These are phyloP conservation scores for Drosophila subpulchrella DNA, from an alignment of 1,140 invertebrate genomes.

Conservation along the genomic window DNA sequence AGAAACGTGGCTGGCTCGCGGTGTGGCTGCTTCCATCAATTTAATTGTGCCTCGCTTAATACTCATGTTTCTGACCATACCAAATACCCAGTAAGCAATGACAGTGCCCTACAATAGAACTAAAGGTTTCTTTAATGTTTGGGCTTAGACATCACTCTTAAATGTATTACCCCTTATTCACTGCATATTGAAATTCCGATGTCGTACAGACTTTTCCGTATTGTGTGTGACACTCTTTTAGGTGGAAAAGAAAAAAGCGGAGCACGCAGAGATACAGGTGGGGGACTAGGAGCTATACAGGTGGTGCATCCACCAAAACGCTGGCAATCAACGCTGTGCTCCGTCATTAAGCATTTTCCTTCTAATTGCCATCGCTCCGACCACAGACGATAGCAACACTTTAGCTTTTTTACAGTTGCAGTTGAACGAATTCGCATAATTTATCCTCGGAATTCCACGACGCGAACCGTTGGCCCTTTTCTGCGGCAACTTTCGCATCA, in stretches of 20 bases:
- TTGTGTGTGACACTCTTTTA: conserved; percentile 54
- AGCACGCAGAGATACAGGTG: conserved; percentile 17
- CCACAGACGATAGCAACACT: conserved; percentile 31
- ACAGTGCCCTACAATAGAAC: too few relatives aligned
- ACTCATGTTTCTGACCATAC: conserved; percentile 11
- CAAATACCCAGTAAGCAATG: not conserved
- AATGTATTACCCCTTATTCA: too few relatives aligned
- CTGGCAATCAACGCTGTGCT: conserved; percentile 23
- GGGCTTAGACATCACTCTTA: too few relatives aligned
- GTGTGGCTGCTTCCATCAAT: conserved; percentile 83
- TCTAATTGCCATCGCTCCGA: conserved; percentile 34
- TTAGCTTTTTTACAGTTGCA: conserved; percentile 34
- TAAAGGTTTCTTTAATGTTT: too few relatives aligned
- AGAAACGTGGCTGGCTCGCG: conserved; percentile 71
- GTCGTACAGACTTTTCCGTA: not conserved
- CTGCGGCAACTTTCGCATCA: conserved; percentile 12
- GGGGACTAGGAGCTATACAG: not conserved
- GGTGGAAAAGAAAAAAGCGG: conserved; percentile 11
- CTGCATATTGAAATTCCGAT: not conserved
- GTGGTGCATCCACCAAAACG: conserved; percentile 3
- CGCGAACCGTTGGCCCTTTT: not conserved
- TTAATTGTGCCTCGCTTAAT: conserved; percentile 64
- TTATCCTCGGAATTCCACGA: not conserved
- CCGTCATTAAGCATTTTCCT: conserved; percentile 45
- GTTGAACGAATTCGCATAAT: conserved; percentile 23